Evolutionary conservation across 1,140 invertebrate species (phyloP), one percentile per base, ranked within the genome.

Genomic region (Acromyrmex charruanus): DNA sequence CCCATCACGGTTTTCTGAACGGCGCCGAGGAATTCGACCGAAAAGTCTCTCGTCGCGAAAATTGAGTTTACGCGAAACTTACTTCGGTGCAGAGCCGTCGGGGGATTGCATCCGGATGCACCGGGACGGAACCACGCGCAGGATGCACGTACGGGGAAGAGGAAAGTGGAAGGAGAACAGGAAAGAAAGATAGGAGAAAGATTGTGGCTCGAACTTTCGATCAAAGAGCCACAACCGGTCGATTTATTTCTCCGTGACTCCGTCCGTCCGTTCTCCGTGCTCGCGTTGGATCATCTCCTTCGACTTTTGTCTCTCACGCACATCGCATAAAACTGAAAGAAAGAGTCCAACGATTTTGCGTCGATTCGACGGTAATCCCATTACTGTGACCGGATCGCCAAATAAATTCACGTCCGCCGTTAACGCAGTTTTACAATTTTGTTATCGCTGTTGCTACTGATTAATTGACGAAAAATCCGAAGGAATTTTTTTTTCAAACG

Each of bases 31-130:
- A 79, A 85, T 77, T 49, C 53, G 59, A 53, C 63, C 74, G 61
- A 71, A 69, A 58, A 88, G 72, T 74, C 77, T 51, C 69, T 75
- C 25, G 77, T 72, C n/a, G 88, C 21, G 89, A 82, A 89, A 90
- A 90, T 90, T 74, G 89, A 90, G 89, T 90, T 90, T 89, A 87
- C 77, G 88, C 77, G 89, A 87, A 87, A 90, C 68, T 90, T 87
- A 58, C 86, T 74, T 72, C 18, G 31, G 59, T 58, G 63, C 65
- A 39, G n/a, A 90, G 63, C 80, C 77, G 80, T 16, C 89, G 53
- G 66, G 65, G 88, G 85, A 90, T 87, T 88, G 66, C 69, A 71
- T 77, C 49, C 63, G 72, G 25, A 63, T 75, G 66, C 61, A 61
- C 28, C 31, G 18, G 39, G 35, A 25, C 58, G 61, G 5, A 14